phyloP scores from a whole-genome alignment of 1,140 invertebrate genomes.

The Dryas iulia region DNA sequence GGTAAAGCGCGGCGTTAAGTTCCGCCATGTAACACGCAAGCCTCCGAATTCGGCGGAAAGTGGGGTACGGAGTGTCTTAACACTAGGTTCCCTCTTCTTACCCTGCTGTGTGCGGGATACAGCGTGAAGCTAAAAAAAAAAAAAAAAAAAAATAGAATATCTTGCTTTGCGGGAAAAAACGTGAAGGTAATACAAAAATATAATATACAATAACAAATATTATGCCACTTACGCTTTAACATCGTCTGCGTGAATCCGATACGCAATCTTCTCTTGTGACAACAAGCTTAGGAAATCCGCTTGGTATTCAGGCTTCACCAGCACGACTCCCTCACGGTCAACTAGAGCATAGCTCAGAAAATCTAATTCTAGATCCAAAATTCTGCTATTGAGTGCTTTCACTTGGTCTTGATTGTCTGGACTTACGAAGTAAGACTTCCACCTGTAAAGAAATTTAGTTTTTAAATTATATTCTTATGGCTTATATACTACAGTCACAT shows the following conservation, averaged over 20 bases:
- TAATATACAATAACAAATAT: neutral
- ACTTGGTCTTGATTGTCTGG: slow-evolving; percentile 45
- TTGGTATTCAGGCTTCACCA: slow-evolving; percentile 50
- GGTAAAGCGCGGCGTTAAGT: too few species aligned
- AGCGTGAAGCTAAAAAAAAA: too few species aligned
- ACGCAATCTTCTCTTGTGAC: slow-evolving; percentile 33
- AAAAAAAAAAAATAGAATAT: too few species aligned
- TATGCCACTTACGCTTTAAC: slow-evolving; percentile 44
- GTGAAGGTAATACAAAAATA: too few species aligned
- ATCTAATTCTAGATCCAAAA: slow-evolving; percentile 35
- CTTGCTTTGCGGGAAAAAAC: too few species aligned
- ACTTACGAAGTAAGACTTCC: slow-evolving; percentile 38
- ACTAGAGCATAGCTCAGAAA: slow-evolving; percentile 43
- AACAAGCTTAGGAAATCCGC: slow-evolving; percentile 35
- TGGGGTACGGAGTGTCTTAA: too few species aligned
- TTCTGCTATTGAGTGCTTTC: slow-evolving; percentile 13
- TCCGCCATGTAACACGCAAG: too few species aligned
- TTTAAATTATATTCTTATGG: too few species aligned
- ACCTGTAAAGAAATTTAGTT: slow-evolving; percentile 26
- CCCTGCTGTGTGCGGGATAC: too few species aligned
- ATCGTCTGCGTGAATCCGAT: slow-evolving; percentile 45
- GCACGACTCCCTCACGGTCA: slow-evolving; percentile 41
- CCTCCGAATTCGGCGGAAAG: too few species aligned
- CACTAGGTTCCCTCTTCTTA: too few species aligned
- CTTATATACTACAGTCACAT: too few species aligned